Evolutionary conservation across 53 echinoderm and acorn worm genomes (phyloP), one percentile per base, ranked within the genome.

Genomic region (Crossaster papposus): DNA sequence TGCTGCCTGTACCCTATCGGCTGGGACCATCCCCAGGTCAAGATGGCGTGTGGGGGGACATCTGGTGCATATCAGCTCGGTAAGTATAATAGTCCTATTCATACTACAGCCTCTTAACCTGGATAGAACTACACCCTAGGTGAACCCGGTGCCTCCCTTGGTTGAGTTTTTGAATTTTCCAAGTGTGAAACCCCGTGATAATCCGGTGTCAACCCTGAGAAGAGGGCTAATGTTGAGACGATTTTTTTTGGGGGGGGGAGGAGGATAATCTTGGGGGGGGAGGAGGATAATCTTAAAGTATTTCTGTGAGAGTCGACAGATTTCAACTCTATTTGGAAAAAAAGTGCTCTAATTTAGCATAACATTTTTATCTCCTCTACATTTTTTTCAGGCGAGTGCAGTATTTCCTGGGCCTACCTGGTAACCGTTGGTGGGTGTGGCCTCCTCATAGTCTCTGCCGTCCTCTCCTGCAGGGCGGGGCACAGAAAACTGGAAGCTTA

Each of bases 1-100:
- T 95, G 95, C 88, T 90, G 81, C 29, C 91, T 97, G 65, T 97
- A 97, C 89, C 97, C 97, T 14, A 92, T 94, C 63, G 97, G 97
- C 0, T 97, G 97, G 97, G 92, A 87, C 70, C 96, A 96, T 85
- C 74, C 81, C 22, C 93, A 96, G 29, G 95, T 96, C 17, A 88
- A 90, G 72, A 82, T 65, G n/a, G 96, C 91, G 3, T 97, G 97
- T 79, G 97, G 95, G 0, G 82, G 68, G 15, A 51, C 80, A 2
- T 89, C 97, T 1, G 95, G 54, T 20, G 65, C 93, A 8, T 97
- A 89, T 70, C 81, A 83, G 31, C 36, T 95, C 31, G 97, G 97
- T 97, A 82, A 91, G 85, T 91, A 34, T n/a, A 75, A n/a, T n/a
- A n/a, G n/a, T 51, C 4, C 4, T 64, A 3, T 18, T 18, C 14